Conservation (phyloP, 1,140 invertebrate species). For the Zaprionus gabonicus region DNA sequence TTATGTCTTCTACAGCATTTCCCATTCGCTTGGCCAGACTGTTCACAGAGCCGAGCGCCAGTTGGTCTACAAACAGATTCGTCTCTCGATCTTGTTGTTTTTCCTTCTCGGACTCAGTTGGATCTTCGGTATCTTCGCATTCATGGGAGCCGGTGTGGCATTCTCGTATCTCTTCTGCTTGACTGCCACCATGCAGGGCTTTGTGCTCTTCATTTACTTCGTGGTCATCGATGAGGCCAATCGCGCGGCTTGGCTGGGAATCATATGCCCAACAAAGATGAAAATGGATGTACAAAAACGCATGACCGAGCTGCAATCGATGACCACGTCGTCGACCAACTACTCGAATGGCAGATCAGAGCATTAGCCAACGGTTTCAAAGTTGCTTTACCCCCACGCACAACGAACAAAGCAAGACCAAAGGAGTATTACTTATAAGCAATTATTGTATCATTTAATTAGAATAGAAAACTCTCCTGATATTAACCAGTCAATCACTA, state of each 20-base stretch:
- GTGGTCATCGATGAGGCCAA: constrained; percentile 87
- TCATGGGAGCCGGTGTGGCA: constrained; percentile 84
- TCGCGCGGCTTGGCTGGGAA: constrained; percentile 85
- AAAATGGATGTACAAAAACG: constrained; percentile 36
- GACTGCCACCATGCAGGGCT: constrained; percentile 88
- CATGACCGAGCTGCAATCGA: constrained; percentile 36
- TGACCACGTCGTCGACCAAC: constrained; percentile 64
- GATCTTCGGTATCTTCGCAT: constrained; percentile 87
- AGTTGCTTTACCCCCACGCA: not conserved
- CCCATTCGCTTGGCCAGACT: constrained; percentile 85
- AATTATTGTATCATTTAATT: not conserved
- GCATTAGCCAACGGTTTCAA: constrained; percentile 12
- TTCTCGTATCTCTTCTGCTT: constrained; percentile 88
- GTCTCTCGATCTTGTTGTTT: constrained; percentile 87
- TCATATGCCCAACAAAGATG: constrained; percentile 33
- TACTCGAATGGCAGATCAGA: constrained; percentile 31
- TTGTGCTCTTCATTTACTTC: constrained; percentile 88
- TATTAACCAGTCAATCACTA: not conserved
- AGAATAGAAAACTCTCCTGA: not conserved
- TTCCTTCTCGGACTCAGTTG: constrained; percentile 88
- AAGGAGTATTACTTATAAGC: not conserved
- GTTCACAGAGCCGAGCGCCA: constrained; percentile 78
- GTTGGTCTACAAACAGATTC: constrained; percentile 84
- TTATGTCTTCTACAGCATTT: constrained; percentile 85
- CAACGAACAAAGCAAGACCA: constrained; percentile 56